Evolutionary conservation across 1,140 invertebrate genomes (phyloP), one percentile per base, ranked within the genome.

Genomic region (Rhagoletis pomonella): DNA sequence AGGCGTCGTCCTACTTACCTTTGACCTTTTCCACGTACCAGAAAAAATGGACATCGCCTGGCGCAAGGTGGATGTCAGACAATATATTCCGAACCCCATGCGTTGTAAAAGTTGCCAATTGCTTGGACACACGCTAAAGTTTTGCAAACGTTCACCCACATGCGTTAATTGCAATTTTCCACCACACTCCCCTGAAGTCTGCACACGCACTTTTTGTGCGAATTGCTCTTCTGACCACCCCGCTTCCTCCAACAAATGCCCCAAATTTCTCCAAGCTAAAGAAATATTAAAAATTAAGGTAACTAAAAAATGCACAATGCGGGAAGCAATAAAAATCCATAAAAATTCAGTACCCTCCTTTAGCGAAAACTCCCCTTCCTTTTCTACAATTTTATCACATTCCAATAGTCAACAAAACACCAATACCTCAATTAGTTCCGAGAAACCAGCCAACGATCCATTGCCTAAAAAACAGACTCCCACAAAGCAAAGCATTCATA

Each of bases 281-380:
- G 73, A 77, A 44, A 77, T 50, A 9, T 50, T 77, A 44, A 77
- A 77, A 77, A 77, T 77, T 9, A 77, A 77, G 42, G 6, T 42
- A 44, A 77, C 14, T 6, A 4, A 77, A 17, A 77, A 77, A 39
- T 77, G 73, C 42, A 29, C 29, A 4, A 77, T 77, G 73, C 29
- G 12, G 29, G 29, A 77, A 77, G 29, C 29, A 29, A 29, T 29
- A 29, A 29, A 29, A 29, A 29, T 29, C 29, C 29, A 29, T 29
- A 29, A 29, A 29, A 29, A 29, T 29, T 29, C 29, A 29, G 29
- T 29, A 29, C 29, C 29, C 29, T 29, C 29, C 29, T 29, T 29
- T 29, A 29, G 0, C 29, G 29, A 29, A 29, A 29, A 29, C 29
- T 29, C 29, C 29, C 29, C 29, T 29, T 29, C 29, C 29, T 29